Percentiles rank a stretch among this genome's conserved stretches.
Evolutionary conservation across 2,113 vertebrate species (phyloP).

Genomic region (Galeopterus variegatus): DNA sequence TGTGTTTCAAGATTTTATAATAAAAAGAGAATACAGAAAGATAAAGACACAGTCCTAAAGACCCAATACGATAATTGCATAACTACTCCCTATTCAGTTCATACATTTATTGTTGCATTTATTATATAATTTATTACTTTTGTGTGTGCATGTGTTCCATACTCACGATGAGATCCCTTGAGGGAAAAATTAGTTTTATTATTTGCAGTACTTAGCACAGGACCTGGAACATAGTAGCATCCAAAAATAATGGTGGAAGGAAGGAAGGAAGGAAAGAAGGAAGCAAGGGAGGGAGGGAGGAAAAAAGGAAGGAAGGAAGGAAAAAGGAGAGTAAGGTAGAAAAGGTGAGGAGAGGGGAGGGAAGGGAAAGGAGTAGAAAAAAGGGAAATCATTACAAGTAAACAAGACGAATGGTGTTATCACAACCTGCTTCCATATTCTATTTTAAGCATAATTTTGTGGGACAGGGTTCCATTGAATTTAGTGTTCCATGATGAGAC

Average conservation of each 20-base stretch:
- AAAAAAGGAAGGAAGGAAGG: not conserved
- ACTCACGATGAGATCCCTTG: not conserved
- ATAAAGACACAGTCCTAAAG: not conserved
- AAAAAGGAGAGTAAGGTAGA: too few relatives aligned
- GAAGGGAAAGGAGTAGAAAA: not conserved
- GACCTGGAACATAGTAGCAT: not conserved
- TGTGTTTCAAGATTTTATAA: not conserved
- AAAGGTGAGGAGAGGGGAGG: too few relatives aligned
- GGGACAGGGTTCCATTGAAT: not conserved
- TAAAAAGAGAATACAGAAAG: not conserved
- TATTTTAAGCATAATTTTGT: not conserved
- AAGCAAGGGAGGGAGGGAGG: too few relatives aligned
- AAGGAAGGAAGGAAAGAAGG: too few relatives aligned
- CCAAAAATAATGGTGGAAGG: not conserved
- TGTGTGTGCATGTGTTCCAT: not conserved
- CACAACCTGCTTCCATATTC: not conserved
- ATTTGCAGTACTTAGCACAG: not conserved
- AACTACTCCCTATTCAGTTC: not conserved
- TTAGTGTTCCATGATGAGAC: not conserved
- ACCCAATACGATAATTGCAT: not conserved
- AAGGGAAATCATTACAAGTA: not conserved
- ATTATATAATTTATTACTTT: not conserved
- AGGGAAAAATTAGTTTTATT: slow-evolving; percentile 15
- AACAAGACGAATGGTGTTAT: not conserved
- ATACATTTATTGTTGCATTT: not conserved